These are phyloP conservation scores for Arrhopalites spinosus DNA, from an alignment of 2,888 invertebrate species.

Conservation along the genomic window DNA sequence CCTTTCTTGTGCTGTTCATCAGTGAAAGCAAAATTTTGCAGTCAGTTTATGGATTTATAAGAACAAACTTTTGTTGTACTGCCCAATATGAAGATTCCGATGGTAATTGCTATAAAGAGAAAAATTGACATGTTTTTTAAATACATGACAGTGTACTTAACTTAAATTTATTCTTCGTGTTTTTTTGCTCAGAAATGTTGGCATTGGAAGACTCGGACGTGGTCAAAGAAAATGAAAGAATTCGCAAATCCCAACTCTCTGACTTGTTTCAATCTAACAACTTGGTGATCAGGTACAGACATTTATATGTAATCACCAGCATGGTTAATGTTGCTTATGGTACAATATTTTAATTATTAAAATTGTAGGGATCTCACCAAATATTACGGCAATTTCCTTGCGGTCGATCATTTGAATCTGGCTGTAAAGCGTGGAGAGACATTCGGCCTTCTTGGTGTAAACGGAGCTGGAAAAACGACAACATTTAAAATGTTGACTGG, in stretches of 20 bases:
- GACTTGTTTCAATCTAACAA: slow-evolving; percentile 38
- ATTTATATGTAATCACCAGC: slow-evolving; percentile 3
- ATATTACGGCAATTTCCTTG: slow-evolving; percentile 73
- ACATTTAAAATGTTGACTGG: slow-evolving; percentile 89
- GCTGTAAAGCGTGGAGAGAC: slow-evolving; percentile 75
- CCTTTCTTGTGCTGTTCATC: slow-evolving; percentile 41
- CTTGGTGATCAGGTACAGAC: slow-evolving; percentile 38
- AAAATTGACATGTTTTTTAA: too few relatives aligned
- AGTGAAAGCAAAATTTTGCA: slow-evolving; percentile 46
- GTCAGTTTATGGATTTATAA: slow-evolving; percentile 24
- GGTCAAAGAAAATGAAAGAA: slow-evolving; percentile 47
- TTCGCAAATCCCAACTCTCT: slow-evolving; percentile 40
- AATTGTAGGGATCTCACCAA: slow-evolving; percentile 68
- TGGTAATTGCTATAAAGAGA: slow-evolving; percentile 19
- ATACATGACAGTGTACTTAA: background rate
- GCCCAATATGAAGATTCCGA: slow-evolving; percentile 33
- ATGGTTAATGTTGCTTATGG: too few relatives aligned
- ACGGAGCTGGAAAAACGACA: slow-evolving; percentile 66
- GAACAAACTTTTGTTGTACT: slow-evolving; percentile 4
- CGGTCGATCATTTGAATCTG: slow-evolving; percentile 77
- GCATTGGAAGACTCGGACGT: slow-evolving; percentile 50
- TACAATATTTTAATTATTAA: too few relatives aligned
- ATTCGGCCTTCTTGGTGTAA: slow-evolving; percentile 69
- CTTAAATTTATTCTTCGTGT: background rate
- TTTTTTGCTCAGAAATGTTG: slow-evolving; percentile 27